These are phyloP conservation scores for Micrasema minimum DNA, from an alignment of 1,140 invertebrate species.

Conservation along the genomic window DNA sequence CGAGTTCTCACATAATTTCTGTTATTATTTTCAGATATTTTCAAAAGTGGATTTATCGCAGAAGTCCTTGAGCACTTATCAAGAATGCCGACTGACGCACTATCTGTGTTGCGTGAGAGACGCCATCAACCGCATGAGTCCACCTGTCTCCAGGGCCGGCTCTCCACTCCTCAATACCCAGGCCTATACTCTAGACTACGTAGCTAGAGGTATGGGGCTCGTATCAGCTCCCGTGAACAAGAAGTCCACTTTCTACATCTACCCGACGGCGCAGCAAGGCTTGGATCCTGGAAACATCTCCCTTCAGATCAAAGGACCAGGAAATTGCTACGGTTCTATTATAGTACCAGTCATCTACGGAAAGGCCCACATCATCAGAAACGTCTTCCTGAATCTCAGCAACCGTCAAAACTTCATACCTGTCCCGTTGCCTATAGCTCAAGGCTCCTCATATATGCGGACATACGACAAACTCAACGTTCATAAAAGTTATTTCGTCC, in stretches of 20 bases:
- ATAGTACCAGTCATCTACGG: conserved; percentile 62
- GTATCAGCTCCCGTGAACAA: conserved; percentile 65
- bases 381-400: conserved; percentile 60
- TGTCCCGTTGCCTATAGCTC: conserved; percentile 60
- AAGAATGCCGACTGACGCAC: conserved; percentile 67
- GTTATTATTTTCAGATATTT: conserved; percentile 64
- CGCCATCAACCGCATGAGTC: conserved; percentile 61
- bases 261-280: conserved; percentile 64
- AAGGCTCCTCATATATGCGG: conserved; percentile 61
- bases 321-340: conserved; percentile 61
- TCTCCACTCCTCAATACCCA: conserved; percentile 55
- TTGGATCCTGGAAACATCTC: conserved; percentile 64
- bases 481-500: conserved; percentile 63
- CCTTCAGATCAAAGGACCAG: conserved; percentile 63
- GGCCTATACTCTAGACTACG: conserved; percentile 64
- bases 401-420: conserved; percentile 58
- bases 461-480: conserved; percentile 62
- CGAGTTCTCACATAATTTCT: neutral
- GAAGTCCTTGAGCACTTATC: conserved; percentile 61
- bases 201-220: conserved; percentile 69
- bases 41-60: conserved; percentile 64
- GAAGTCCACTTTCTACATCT: conserved; percentile 65
- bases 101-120: conserved; percentile 64
- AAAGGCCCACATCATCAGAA: conserved; percentile 62
- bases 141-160: conserved; percentile 58